A percentile compares a stretch with the other conserved stretches of the same genome.
Evolutionary conservation across 1,140 invertebrate genomes (phyloP).

Genomic region (Varroa destructor): DNA sequence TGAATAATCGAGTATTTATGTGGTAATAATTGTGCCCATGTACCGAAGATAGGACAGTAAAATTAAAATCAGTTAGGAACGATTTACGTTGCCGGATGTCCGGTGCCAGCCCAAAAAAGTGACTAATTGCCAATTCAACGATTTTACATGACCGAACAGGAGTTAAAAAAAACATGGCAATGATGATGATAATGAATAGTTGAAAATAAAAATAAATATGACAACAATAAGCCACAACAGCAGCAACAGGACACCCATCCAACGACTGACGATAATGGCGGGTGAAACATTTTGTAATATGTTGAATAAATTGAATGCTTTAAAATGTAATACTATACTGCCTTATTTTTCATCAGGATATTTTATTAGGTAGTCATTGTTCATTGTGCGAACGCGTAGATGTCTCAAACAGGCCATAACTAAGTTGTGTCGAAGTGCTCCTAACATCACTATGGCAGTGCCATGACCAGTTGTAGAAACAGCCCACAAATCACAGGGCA

Average conservation of each 20-base stretch:
- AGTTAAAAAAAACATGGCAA: no score
- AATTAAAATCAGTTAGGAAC: no score
- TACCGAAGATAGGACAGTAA: no score
- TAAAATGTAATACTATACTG: not conserved
- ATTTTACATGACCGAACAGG: no score
- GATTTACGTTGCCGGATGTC: no score
- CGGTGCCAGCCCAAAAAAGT: no score
- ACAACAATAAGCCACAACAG: no score
- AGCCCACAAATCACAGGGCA: not conserved
- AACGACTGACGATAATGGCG: not conserved
- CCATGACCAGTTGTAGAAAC: not conserved
- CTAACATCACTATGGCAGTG: not conserved
- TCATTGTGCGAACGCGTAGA: not conserved
- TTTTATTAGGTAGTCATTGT: not conserved
- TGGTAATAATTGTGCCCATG: no score
- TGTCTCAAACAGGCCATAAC: not conserved
- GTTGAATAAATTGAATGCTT: constrained; percentile 25
- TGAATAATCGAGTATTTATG: no score
- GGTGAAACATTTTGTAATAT: constrained; percentile 22
- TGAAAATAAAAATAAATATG: not conserved
- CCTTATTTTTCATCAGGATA: not conserved
- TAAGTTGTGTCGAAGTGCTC: not conserved
- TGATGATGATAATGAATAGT: not conserved
- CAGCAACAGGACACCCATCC: not conserved
- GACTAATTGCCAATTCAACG: no score